These are phyloP conservation scores for Xylota segnis DNA, from an alignment of 2,888 invertebrate genomes.

Conservation along the genomic window DNA sequence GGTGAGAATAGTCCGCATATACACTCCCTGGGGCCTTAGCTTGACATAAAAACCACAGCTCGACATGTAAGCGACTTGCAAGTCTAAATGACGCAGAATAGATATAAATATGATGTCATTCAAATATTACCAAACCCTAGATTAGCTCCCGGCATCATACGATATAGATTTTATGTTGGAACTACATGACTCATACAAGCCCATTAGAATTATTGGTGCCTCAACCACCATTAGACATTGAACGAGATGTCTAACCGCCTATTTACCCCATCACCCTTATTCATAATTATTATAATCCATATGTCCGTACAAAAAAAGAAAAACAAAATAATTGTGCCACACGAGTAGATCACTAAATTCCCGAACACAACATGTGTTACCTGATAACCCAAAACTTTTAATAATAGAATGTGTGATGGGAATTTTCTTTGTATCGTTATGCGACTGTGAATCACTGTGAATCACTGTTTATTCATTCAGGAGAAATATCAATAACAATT, in stretches of 20 bases:
- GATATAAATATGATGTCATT: neutral
- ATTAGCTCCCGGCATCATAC: neutral
- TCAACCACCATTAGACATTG: neutral
- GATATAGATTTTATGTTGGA: conserved; percentile 9
- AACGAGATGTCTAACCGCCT: too few relatives aligned
- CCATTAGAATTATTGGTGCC: neutral
- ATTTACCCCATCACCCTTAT: too few relatives aligned
- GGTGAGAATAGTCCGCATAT: too few relatives aligned
- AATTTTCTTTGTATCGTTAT: neutral
- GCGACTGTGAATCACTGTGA: neutral
- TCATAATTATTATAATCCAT: too few relatives aligned
- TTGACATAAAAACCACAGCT: too few relatives aligned
- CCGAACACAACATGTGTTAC: neutral
- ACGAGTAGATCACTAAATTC: neutral
- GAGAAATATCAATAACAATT: neutral
- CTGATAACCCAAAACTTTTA: conserved; percentile 1
- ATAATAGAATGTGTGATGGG: neutral
- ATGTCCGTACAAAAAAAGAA: too few relatives aligned
- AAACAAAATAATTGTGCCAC: too few relatives aligned
- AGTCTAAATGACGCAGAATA: neutral
- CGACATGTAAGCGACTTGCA: too few relatives aligned
- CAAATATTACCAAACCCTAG: neutral
- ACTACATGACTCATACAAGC: neutral
- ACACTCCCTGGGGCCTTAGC: too few relatives aligned
- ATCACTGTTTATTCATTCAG: neutral